These are phyloP conservation scores for Tiliqua scincoides DNA, from an alignment of 2,113 vertebrate genomes.

Conservation along the genomic window DNA sequence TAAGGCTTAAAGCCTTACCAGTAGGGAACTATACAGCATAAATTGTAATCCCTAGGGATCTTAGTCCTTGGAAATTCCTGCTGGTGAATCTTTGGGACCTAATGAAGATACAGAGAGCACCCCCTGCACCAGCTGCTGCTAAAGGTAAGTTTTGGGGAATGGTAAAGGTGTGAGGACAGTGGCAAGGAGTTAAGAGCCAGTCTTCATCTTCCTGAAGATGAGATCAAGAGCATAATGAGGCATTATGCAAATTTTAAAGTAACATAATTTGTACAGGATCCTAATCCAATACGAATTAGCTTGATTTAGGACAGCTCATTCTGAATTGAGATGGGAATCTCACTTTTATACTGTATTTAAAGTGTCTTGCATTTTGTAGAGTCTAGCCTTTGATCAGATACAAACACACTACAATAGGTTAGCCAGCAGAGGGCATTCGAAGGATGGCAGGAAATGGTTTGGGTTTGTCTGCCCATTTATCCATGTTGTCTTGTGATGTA, in stretches of 20 bases:
- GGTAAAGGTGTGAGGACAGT: too few relatives aligned
- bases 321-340: background rate
- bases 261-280: background rate
- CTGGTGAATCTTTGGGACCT: background rate
- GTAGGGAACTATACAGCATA: too few relatives aligned
- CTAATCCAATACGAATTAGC: background rate
- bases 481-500: background rate
- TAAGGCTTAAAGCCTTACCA: too few relatives aligned
- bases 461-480: background rate
- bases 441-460: background rate
- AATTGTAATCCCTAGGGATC: background rate
- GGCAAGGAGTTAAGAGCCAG: too few relatives aligned
- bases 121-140: too few relatives aligned
- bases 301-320: background rate
- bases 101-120: too few relatives aligned
- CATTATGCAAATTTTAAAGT: background rate
- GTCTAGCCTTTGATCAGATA: background rate
- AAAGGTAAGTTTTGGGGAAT: too few relatives aligned
- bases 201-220: too few relatives aligned
- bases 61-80: background rate
- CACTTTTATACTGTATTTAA: too few relatives aligned
- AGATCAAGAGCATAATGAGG: too few relatives aligned
- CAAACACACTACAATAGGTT: background rate
- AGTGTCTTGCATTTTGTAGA: background rate
- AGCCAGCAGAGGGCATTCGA: constrained; percentile 56